Percentiles rank a stretch among this genome's conserved stretches.
These are phyloP conservation scores for Tridacna gigas DNA, from an alignment of 2,888 invertebrate genomes.

Conservation along the genomic window DNA sequence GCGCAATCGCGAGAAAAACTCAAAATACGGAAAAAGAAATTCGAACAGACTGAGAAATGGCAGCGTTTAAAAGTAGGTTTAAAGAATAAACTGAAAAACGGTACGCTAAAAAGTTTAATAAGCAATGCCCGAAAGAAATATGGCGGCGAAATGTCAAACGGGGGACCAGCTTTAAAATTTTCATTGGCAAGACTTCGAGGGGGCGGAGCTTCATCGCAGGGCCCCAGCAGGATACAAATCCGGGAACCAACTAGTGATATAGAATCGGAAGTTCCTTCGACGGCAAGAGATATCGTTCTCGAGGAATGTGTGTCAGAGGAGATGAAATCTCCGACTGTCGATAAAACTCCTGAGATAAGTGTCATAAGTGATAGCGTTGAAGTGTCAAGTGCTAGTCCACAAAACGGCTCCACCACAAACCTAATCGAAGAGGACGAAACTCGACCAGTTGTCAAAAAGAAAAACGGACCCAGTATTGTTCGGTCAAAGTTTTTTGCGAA, in stretches of 20 bases:
- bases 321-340: not conserved
- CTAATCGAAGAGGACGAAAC: conserved; percentile 11
- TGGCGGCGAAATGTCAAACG: conserved; percentile 7
- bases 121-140: conserved; percentile 49
- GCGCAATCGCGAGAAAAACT: conserved; percentile 73
- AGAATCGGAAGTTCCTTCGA: conserved; percentile 18
- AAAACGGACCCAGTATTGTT: conserved; percentile 2
- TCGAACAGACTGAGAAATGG: conserved; percentile 68
- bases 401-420: conserved; percentile 13
- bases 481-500: conserved; percentile 18
- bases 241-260: conserved; percentile 15
- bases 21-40: conserved; percentile 66
- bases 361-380: conserved; percentile 17
- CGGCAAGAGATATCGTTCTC: conserved; percentile 24
- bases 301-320: conserved; percentile 7
- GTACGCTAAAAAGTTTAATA: conserved; percentile 52
- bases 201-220: conserved; percentile 12
- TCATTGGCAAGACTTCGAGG: not conserved
- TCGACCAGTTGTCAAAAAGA: conserved; percentile 10
- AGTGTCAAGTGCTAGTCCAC: not conserved
- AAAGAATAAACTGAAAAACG: conserved; percentile 59
- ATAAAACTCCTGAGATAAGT: conserved; percentile 4
- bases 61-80: conserved; percentile 60
- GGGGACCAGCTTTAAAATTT: conserved; percentile 19
- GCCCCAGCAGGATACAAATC: not conserved